A percentile compares a stretch with the other conserved stretches of the same genome.
phyloP scores from a whole-genome alignment of 1,140 invertebrate genomes.

The Caenorhabditis remanei region DNA sequence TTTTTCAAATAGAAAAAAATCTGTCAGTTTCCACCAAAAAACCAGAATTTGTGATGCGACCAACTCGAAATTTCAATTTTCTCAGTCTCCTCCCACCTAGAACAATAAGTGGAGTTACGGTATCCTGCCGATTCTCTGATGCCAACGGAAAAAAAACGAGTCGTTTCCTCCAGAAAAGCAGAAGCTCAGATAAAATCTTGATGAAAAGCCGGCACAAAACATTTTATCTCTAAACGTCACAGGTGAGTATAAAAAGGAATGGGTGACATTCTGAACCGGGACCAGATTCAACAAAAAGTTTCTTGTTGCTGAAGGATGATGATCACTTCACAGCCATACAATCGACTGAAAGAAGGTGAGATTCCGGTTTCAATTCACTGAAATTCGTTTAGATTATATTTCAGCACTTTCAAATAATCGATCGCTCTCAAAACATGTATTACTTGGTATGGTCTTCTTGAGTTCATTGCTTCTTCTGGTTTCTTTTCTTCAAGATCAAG shows the following conservation, averaged over 20 bases:
- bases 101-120: not conserved
- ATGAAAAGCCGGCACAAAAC: constrained; percentile 21
- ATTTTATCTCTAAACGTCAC: not conserved
- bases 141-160: constrained; percentile 10
- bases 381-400: not conserved
- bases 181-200: constrained; percentile 24
- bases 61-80: not conserved
- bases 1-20: not conserved
- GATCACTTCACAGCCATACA: constrained; percentile 28
- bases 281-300: not conserved
- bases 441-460: not conserved
- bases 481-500: not conserved
- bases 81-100: not conserved
- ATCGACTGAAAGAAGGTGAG: constrained; percentile 27
- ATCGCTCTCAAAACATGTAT: not conserved
- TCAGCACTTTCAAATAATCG: not conserved
- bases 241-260: constrained; percentile 31
- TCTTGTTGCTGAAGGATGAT: not conserved
- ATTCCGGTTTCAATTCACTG: not conserved
- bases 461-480: not conserved
- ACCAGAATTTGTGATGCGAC: not conserved
- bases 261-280: not conserved
- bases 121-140: not conserved
- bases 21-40: not conserved
- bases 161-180: constrained; percentile 4